These are phyloP conservation scores for Pterobdella sp. DNA, from an alignment of 2,888 invertebrate species.

Conservation along the genomic window DNA sequence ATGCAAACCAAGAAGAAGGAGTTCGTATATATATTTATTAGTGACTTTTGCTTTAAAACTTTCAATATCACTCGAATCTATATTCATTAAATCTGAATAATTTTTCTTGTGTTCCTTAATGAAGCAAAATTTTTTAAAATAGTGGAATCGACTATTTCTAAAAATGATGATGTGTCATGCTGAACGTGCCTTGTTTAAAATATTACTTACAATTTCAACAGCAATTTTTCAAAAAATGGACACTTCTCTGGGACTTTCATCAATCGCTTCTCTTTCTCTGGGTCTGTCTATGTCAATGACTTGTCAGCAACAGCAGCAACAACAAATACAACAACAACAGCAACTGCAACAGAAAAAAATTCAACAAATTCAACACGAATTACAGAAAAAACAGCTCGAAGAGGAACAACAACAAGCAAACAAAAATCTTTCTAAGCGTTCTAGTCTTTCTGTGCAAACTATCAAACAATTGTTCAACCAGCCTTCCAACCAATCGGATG, in stretches of 20 bases:
- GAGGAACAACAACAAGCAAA: not conserved
- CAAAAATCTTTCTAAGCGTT: not conserved
- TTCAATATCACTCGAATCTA: not conserved
- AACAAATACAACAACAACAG: slow-evolving; percentile 13
- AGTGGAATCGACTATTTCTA: no score
- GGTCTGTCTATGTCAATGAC: slow-evolving; percentile 39
- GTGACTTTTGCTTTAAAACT: not conserved
- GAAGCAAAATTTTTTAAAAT: no score
- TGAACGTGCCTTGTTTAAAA: not conserved
- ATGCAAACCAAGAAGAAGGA: slow-evolving; percentile 37
- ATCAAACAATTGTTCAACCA: not conserved
- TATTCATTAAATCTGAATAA: not conserved
- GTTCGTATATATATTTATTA: slow-evolving; percentile 28
- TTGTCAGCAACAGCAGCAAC: slow-evolving; percentile 13
- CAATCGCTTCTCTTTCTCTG: slow-evolving; percentile 38
- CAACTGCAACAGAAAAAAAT: slow-evolving; percentile 5
- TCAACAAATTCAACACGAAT: not conserved
- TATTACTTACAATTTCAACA: slow-evolving; percentile 15
- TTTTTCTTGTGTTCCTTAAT: not conserved
- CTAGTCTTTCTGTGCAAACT: not conserved
- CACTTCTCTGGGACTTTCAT: slow-evolving; percentile 36
- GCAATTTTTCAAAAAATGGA: slow-evolving; percentile 37
- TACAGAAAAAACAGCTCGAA: not conserved
- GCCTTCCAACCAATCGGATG: not conserved
- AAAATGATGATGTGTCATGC: no score